Percentiles rank a stretch among this genome's conserved stretches.
These are phyloP conservation scores for Oreotrochilus melanogaster DNA, from an alignment of 2,113 vertebrate genomes.

Conservation along the genomic window DNA sequence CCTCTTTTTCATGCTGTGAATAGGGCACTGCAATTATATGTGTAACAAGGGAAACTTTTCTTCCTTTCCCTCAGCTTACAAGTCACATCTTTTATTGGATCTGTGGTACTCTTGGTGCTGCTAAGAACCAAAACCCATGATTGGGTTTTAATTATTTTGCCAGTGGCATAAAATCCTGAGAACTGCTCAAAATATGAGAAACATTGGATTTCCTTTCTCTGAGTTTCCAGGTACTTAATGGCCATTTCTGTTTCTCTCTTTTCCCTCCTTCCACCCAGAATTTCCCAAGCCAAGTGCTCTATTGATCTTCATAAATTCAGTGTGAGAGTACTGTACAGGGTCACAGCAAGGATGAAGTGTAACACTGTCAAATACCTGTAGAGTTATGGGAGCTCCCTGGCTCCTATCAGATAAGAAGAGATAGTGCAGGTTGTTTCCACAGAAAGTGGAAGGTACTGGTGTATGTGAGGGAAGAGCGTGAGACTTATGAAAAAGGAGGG, in stretches of 20 bases:
- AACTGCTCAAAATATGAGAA: neutral
- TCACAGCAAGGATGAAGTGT: neutral
- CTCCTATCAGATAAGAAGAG: neutral
- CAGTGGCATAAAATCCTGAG: neutral
- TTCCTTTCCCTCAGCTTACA: neutral
- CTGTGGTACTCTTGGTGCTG: neutral
- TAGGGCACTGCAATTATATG: neutral
- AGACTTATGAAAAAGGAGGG: neutral
- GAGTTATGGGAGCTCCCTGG: neutral
- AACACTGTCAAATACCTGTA: neutral
- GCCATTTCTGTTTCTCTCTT: neutral
- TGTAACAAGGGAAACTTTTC: neutral
- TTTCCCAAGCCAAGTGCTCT: neutral
- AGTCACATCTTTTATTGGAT: neutral
- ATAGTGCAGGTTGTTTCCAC: neutral
- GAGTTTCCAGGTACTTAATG: neutral
- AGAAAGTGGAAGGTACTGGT: fast-evolving
- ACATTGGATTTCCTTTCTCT: neutral
- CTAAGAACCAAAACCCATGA: neutral
- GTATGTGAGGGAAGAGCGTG: fast-evolving
- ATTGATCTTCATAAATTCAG: neutral
- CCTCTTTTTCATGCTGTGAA: neutral
- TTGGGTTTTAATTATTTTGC: neutral
- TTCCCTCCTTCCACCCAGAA: neutral
- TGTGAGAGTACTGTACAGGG: neutral